A percentile compares a stretch with the other conserved stretches of the same genome.
phyloP scores from a whole-genome alignment of 2,888 invertebrate species.

The Andrena praecox region DNA sequence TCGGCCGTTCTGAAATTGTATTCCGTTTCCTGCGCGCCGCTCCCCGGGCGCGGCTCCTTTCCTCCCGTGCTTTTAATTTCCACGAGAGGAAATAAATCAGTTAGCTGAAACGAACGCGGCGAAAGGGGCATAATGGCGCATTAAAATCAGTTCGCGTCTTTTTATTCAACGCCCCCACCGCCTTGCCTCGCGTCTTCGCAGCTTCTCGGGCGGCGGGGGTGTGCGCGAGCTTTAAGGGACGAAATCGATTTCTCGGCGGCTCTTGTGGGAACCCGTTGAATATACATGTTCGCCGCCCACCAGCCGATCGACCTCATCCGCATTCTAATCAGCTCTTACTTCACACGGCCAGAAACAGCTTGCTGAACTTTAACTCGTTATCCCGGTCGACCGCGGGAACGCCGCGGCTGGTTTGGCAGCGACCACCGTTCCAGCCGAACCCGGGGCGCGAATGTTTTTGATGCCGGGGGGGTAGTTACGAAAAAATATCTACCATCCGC shows the following conservation, averaged over 20 bases:
- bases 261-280: conserved; percentile 69
- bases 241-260: conserved; percentile 71
- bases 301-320: conserved; percentile 75
- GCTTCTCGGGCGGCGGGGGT: conserved; percentile 35
- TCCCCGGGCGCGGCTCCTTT: not conserved
- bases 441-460: conserved; percentile 64
- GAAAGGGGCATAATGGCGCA: conserved; percentile 46
- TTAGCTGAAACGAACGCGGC: conserved; percentile 1
- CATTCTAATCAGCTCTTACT: conserved; percentile 79
- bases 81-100: conserved; percentile 19
- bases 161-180: conserved; percentile 39
- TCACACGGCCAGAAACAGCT: conserved; percentile 76
- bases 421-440: conserved; percentile 62
- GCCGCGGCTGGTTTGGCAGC: conserved; percentile 67
- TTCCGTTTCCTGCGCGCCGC: not conserved
- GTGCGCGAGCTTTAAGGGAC: conserved; percentile 51
- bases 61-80: conserved; percentile 4
- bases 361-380: conserved; percentile 78
- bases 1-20: not conserved
- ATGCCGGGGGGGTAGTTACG: conserved; percentile 45
- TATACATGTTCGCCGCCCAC: conserved; percentile 72
- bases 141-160: conserved; percentile 63
- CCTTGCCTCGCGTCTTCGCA: not conserved
- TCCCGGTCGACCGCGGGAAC: conserved; percentile 70
- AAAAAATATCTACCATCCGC: conserved; percentile 50